Percentiles rank a stretch among this genome's conserved stretches.
Evolutionary conservation across 2,888 invertebrate genomes (phyloP).

Genomic region (Zelleria hepariella): DNA sequence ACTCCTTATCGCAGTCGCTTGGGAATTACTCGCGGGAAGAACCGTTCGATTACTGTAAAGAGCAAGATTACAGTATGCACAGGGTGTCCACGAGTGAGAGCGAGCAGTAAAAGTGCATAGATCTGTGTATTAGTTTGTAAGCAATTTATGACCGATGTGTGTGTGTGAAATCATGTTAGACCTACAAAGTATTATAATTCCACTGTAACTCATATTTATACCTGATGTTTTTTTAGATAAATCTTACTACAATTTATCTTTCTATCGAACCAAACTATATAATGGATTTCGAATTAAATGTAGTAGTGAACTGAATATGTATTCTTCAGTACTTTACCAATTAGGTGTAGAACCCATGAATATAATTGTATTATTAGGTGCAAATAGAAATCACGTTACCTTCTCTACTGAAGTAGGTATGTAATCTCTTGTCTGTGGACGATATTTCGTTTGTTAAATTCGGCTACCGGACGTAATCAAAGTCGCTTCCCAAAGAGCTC

Average conservation of each 20-base stretch:
- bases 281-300: background rate
- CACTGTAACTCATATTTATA: background rate
- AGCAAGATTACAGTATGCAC: conserved; percentile 47
- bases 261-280: background rate
- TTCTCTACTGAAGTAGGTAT: too few species aligned
- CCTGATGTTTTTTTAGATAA: background rate
- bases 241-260: background rate
- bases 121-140: background rate
- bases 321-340: background rate
- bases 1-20: conserved; percentile 58
- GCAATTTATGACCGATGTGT: background rate
- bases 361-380: too few species aligned
- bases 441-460: too few species aligned
- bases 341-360: background rate
- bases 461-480: background rate
- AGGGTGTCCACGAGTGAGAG: conserved; percentile 38
- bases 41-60: conserved; percentile 52
- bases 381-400: too few species aligned
- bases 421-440: too few species aligned
- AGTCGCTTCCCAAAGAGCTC: background rate
- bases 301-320: background rate
- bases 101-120: conserved; percentile 36
- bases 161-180: background rate
- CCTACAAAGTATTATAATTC: background rate
- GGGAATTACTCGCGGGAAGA: conserved; percentile 56